Conservation (phyloP, 2,113 vertebrate species). For the Myotis lucifugus region DNA sequence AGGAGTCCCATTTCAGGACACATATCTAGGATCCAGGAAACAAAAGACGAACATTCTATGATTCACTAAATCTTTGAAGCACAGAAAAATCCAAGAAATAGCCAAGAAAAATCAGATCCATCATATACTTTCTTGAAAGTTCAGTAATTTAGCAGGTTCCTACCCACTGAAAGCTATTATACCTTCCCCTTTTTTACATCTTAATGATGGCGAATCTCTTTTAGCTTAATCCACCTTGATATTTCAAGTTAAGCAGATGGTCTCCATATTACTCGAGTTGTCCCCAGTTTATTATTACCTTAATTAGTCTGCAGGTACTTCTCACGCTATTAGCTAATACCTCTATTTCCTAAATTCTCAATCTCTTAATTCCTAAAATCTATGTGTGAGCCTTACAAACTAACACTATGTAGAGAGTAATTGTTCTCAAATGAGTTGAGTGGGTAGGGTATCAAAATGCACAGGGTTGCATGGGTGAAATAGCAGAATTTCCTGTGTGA, state of each 20-base stretch:
- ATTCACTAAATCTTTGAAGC: neutral
- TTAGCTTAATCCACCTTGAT: neutral
- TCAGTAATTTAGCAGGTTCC: neutral
- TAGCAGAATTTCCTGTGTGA: neutral
- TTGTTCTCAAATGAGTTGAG: neutral
- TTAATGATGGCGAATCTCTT: neutral
- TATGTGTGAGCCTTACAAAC: neutral
- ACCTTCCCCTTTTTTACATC: neutral
- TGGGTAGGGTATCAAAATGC: neutral
- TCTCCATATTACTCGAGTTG: neutral
- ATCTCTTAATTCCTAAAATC: neutral
- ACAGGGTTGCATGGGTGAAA: neutral
- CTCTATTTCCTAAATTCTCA: neutral
- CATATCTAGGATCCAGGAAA: neutral
- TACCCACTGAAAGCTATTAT: neutral
- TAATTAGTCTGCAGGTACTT: neutral
- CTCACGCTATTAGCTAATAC: neutral
- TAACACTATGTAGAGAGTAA: neutral
- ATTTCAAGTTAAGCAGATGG: neutral
- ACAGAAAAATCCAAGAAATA: constrained; percentile 24
- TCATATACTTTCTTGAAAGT: neutral
- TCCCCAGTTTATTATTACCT: neutral
- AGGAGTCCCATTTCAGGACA: neutral
- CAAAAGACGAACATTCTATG: neutral
- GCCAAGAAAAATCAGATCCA: neutral